phyloP scores from a whole-genome alignment of 2,797 vertebrate species.

The Toxotes lorentzi region DNA sequence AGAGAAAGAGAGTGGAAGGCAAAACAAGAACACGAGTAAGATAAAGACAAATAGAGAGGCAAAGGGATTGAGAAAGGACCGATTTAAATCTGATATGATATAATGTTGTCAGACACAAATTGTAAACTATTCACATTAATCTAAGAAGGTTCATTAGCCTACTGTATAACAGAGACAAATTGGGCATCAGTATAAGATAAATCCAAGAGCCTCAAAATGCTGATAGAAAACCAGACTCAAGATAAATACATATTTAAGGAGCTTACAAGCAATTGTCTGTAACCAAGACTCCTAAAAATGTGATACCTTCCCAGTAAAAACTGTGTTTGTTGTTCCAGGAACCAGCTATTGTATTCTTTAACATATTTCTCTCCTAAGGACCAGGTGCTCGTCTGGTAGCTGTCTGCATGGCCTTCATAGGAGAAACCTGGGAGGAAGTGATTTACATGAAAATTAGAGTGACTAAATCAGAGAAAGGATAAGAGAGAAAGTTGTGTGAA shows the following conservation, averaged over 20 bases:
- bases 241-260: neutral
- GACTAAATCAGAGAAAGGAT: neutral
- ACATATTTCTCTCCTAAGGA: conserved; percentile 72
- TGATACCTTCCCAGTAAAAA: conserved; percentile 69
- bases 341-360: conserved; percentile 60
- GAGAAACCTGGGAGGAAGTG: conserved; percentile 45
- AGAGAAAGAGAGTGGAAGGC: conserved; percentile 34
- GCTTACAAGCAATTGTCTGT: neutral
- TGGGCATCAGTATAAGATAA: neutral
- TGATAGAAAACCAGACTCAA: neutral
- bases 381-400: conserved; percentile 65
- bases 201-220: neutral
- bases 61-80: neutral
- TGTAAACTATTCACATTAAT: neutral
- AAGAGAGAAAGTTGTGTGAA: neutral
- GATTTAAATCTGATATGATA: neutral
- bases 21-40: neutral
- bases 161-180: neutral
- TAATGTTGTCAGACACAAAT: neutral
- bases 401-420: conserved; percentile 46
- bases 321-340: conserved; percentile 63
- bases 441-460: neutral
- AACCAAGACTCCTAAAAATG: neutral
- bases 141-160: neutral
- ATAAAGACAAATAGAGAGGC: conserved; percentile 3